phyloP scores from a whole-genome alignment of 2,888 invertebrate genomes.

The Dicycla oo region DNA sequence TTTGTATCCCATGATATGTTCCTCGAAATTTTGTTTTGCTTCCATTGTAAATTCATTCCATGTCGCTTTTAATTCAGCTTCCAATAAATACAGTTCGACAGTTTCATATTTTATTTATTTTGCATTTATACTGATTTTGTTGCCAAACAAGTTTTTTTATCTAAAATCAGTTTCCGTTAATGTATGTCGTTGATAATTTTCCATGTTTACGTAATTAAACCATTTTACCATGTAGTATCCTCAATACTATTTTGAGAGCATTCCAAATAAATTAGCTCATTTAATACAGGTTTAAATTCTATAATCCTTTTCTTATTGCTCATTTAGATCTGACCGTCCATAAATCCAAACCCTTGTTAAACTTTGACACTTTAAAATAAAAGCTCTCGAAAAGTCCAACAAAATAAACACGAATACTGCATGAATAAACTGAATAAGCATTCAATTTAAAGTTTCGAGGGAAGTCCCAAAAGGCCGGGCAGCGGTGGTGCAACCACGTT shows the following conservation, averaged over 20 bases:
- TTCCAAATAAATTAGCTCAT: slow-evolving; percentile 23
- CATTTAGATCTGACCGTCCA: neutral
- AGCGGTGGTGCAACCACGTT: slow-evolving; percentile 46
- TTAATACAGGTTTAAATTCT: neutral
- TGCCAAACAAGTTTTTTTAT: slow-evolving; percentile 49
- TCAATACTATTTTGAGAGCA: slow-evolving; percentile 13
- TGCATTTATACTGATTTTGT: slow-evolving; percentile 25
- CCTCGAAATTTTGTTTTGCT: slow-evolving; percentile 9
- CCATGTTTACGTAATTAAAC: slow-evolving; percentile 9
- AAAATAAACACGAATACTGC: slow-evolving; percentile 25
- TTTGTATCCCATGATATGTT: slow-evolving; percentile 38
- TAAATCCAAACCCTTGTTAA: slow-evolving; percentile 39
- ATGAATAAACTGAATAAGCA: too few species aligned
- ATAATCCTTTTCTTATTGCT: slow-evolving; percentile 1
- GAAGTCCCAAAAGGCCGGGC: slow-evolving; percentile 31
- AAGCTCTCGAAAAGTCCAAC: slow-evolving; percentile 1
- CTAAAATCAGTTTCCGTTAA: slow-evolving; percentile 45
- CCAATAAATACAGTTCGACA: slow-evolving; percentile 6
- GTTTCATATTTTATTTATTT: slow-evolving; percentile 6
- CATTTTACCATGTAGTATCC: slow-evolving; percentile 2
- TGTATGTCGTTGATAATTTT: slow-evolving; percentile 29
- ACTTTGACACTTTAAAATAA: slow-evolving; percentile 23
- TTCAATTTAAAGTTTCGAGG: slow-evolving; percentile 44
- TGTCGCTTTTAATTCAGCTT: slow-evolving; percentile 20
- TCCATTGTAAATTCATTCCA: slow-evolving; percentile 12